Conservation (phyloP, 2,797 vertebrate genomes). For the Squalus acanthias region DNA sequence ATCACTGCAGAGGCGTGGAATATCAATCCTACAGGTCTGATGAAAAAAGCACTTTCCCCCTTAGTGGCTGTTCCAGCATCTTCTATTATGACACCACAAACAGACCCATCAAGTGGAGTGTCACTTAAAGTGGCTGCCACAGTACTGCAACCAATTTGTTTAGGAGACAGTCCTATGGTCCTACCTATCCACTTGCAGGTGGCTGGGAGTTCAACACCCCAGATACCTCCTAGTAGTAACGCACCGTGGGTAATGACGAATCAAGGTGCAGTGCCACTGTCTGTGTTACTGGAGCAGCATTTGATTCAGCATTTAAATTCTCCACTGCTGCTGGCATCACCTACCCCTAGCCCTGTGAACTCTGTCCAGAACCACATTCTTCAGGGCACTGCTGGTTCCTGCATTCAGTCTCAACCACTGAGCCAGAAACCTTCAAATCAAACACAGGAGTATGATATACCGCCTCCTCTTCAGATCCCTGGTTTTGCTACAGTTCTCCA, state of each 20-base stretch:
- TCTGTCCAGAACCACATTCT: slow-evolving; percentile 76
- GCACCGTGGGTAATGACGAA: slow-evolving; percentile 84
- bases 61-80: slow-evolving; percentile 66
- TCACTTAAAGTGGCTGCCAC: slow-evolving; percentile 88
- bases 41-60: slow-evolving; percentile 71
- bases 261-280: slow-evolving; percentile 81
- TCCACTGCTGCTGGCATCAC: slow-evolving; percentile 71
- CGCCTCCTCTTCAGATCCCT: slow-evolving; percentile 79
- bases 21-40: slow-evolving; percentile 64
- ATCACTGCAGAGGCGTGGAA: slow-evolving; percentile 73
- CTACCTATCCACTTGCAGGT: slow-evolving; percentile 85
- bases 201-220: slow-evolving; percentile 68
- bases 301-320: slow-evolving; percentile 88
- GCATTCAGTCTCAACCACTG: slow-evolving; percentile 67
- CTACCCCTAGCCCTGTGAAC: slow-evolving; percentile 58
- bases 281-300: slow-evolving; percentile 86
- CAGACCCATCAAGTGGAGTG: slow-evolving; percentile 75
- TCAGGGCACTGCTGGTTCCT: slow-evolving; percentile 62
- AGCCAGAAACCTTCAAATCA: slow-evolving; percentile 75
- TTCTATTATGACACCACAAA: slow-evolving; percentile 62
- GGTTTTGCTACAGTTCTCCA: slow-evolving; percentile 84
- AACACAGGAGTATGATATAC: slow-evolving; percentile 70
- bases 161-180: slow-evolving; percentile 85
- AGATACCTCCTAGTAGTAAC: slow-evolving; percentile 68
- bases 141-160: slow-evolving; percentile 85